Evolutionary conservation across 2,113 vertebrate genomes (phyloP), one percentile per base, ranked within the genome.

Genomic region (Hystrix cristata): DNA sequence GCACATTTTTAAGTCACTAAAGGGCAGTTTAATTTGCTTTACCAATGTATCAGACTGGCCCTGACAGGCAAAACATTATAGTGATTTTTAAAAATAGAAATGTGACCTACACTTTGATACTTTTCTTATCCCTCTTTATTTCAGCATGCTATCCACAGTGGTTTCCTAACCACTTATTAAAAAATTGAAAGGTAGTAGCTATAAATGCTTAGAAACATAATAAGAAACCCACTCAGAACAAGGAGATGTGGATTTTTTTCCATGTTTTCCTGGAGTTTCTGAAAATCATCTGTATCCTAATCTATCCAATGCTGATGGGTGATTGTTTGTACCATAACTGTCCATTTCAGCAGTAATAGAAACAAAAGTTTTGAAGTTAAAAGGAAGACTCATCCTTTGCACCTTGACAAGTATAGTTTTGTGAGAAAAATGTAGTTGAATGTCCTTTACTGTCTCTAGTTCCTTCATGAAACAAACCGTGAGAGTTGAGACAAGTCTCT

Each of bases 131-230:
- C 25, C 14, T 93, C 25, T 82, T 92, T 57, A 78, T 76, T 90
- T 98, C 82, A 96, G 31, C 38, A 8, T 76, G 29, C 23, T 92
- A 51, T 90, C 65, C 48, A 92, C 23, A 69, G 78, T 71, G 60
- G 53, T 76, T 97, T 95, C 82, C 88, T 95, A 95, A 74, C 92
- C 81, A 55, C 88, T 98, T 98, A 96, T 98, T 94, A 96, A 94
- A 94, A 98, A 98, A 95, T 83, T 94, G 80, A 97, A 97, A 96
- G 16, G 55, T 60, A 96, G 94, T 21, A 95, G 34, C 46, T 95
- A 96, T 92, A 65, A 96, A 96, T 91, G 86, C 34, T 15, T 79
- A 88, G 93, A 92, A 94, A 97, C 82, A 84, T 48, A 97, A 89
- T 76, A 96, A 78, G 59, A 14, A 94, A 16, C 34, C 18, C 76